Evolutionary conservation across 2,888 invertebrate species (phyloP), one percentile per base, ranked within the genome.

Genomic region (Clostera curtula): DNA sequence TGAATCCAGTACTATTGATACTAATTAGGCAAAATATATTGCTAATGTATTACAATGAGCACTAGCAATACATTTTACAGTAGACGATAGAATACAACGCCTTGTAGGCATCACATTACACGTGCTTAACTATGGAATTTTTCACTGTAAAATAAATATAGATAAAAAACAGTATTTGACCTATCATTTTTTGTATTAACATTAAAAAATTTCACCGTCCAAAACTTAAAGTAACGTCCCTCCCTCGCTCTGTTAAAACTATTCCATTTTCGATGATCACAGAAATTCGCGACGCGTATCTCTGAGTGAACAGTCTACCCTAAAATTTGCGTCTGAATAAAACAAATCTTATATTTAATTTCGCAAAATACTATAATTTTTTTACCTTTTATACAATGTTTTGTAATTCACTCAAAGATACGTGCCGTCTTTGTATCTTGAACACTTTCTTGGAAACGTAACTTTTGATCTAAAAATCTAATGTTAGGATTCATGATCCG

Each of bases 401-500:
- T 29, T 34, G 52, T 40, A n/a, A n/a, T n/a, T n/a, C 54, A 48
- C 60, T 49, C 59, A 62, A 60, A 61, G 64, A 58, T 48, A 48
- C 34, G 45, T 47, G 50, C 43, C 38, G 40, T n/a, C 43, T 36
- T 38, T 56, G 55, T 40, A 57, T 55, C 57, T 50, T 79, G 82
- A 82, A 82, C 80, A 82, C 80, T 80, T 82, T 68, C 74, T 70
- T 76, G 82, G 82, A 82, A 82, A 82, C 82, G 82, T 73, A 76
- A 70, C 65, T 67, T 74, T 74, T 59, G 72, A 59, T 72, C 77
- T 82, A 82, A 71, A 70, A 52, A 65, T 75, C 80, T 82, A 82
- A 77, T 58, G 65, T 79, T 67, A 82, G 83, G 83, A 83, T 80
- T 70, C 82, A 69, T 35, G 70, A 75, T 79, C 83, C 83, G 82